Evolutionary conservation across 2,888 invertebrate genomes (phyloP), one percentile per base, ranked within the genome.

Genomic region (Plebejus melissa): DNA sequence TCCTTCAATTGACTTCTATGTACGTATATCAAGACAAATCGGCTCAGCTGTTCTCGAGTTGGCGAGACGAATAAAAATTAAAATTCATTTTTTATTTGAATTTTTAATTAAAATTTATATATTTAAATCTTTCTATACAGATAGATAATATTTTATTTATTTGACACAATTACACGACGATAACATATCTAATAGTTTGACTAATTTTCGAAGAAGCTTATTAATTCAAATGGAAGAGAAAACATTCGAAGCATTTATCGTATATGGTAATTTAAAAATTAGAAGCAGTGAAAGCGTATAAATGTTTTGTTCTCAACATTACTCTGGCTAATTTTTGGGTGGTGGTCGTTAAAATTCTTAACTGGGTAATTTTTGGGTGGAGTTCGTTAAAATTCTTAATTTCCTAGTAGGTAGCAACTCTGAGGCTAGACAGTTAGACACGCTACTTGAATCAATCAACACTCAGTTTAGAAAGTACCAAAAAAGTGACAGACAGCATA

Each of bases 241-340:
- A 72, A 72, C 50, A 36, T 72, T 72, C 28, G 16, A 54, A 72
- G 28, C 50, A 46, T 71, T 22, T 22, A 54, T 72, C 6, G 16
- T 54, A 72, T 7, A 54, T 72, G 36, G 65, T 60, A 71, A 70
- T 75, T 71, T 57, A 77, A 65, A 75, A 75, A 75, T 77, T 76
- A 76, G 75, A 75, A 57, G 57, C 74, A 75, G 78, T 76, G 78
- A 77, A 79, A 77, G 77, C 74, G 58, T 28, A 74, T 72, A 78
- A 72, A 7, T 54, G 32, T 72, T 72, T 54, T 72, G 70, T 38
- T 70, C 41, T 70, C 3, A 41, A 41, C 70, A 41, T 41, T 70
- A 41, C 38, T n/a, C 22, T 11, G 41, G 22, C 9, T 22, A 22
- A 41, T 70, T 38, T 69, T 22, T 41, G 70, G n/a, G 38, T 28